Percentiles rank a stretch among this genome's conserved stretches.
These are phyloP conservation scores for Drosophila niveifrons DNA, from an alignment of 2,888 invertebrate species.

Conservation along the genomic window DNA sequence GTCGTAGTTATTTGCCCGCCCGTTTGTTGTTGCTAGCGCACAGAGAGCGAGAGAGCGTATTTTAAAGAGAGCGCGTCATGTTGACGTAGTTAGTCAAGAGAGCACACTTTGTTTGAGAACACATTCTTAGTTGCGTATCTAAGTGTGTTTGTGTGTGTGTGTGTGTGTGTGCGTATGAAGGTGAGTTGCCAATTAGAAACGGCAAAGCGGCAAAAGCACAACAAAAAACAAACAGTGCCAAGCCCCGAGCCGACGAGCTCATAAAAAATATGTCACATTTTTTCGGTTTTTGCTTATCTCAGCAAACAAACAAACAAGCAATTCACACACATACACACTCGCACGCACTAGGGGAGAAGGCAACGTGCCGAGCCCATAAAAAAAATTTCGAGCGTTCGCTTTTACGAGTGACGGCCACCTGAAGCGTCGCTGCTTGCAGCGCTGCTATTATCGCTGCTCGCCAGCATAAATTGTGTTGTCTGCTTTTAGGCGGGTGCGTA, in stretches of 20 bases:
- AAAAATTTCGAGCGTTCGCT: conserved; percentile 44
- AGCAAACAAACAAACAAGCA: conserved; percentile 53
- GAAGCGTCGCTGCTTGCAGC: conserved; percentile 18
- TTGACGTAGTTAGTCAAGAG: conserved; percentile 37
- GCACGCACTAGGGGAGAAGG: conserved; percentile 17
- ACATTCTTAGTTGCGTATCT: conserved; percentile 7
- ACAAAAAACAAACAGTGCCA: conserved; percentile 56
- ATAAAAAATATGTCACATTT: conserved; percentile 70
- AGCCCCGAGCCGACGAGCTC: conserved; percentile 56
- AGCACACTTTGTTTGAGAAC: conserved; percentile 51
- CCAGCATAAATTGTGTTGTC: conserved; percentile 28
- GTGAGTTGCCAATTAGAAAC: conserved; percentile 68
- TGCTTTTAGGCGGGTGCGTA: conserved; percentile 56
- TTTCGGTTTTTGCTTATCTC: conserved; percentile 54
- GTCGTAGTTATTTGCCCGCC: conserved; percentile 49
- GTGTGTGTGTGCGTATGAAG: conserved; percentile 51
- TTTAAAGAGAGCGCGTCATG: conserved; percentile 25
- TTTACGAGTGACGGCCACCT: conserved; percentile 32
- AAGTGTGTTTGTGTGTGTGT: conserved; percentile 2
- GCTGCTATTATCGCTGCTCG: conserved; percentile 20
- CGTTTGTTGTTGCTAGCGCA: conserved; percentile 40
- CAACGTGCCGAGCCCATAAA: conserved; percentile 78
- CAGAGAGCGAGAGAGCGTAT: conserved; percentile 32
- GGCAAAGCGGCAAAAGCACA: conserved; percentile 25
- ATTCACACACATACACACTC: conserved; percentile 20